phyloP scores from a whole-genome alignment of 2,888 invertebrate genomes.

The Drosophila borealis region DNA sequence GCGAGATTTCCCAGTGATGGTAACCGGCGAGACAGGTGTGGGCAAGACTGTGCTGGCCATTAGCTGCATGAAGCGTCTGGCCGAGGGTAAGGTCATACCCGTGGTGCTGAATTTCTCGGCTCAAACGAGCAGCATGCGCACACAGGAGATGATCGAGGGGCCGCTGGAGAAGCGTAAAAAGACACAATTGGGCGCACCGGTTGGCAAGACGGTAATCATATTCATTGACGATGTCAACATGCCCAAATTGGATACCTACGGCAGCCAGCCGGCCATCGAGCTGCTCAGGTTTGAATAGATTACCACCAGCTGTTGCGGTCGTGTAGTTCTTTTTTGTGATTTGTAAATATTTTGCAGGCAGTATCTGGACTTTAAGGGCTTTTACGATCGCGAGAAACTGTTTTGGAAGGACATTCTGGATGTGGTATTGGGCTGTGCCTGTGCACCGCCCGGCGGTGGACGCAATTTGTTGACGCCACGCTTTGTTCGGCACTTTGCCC shows the following conservation, averaged over 20 bases:
- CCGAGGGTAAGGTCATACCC: slow-evolving; percentile 88
- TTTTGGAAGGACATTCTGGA: slow-evolving; percentile 95
- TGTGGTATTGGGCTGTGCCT: slow-evolving; percentile 94
- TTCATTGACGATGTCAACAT: slow-evolving; percentile 97
- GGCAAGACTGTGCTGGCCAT: slow-evolving; percentile 95
- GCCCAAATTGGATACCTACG: slow-evolving; percentile 94
- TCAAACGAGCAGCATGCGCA: slow-evolving; percentile 93
- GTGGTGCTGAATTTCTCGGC: slow-evolving; percentile 95
- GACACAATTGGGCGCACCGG: slow-evolving; percentile 92
- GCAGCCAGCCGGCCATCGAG: slow-evolving; percentile 96
- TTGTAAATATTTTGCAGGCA: slow-evolving; percentile 69
- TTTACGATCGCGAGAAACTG: slow-evolving; percentile 94
- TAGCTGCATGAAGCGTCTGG: slow-evolving; percentile 89
- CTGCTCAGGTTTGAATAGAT: slow-evolving; percentile 88
- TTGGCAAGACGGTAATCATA: slow-evolving; percentile 92
- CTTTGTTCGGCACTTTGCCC: slow-evolving; percentile 95
- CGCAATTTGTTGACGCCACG: slow-evolving; percentile 92
- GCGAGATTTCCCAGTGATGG: slow-evolving; percentile 91
- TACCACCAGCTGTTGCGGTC: neutral
- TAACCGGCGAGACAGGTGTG: slow-evolving; percentile 96
- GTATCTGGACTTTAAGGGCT: slow-evolving; percentile 87
- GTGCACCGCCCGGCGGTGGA: slow-evolving; percentile 96
- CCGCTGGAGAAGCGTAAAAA: slow-evolving; percentile 93
- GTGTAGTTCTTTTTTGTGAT: neutral
- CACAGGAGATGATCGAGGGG: slow-evolving; percentile 93